Evolutionary conservation across 2,113 vertebrate species (phyloP).

Genomic region (Strix aluco): DNA sequence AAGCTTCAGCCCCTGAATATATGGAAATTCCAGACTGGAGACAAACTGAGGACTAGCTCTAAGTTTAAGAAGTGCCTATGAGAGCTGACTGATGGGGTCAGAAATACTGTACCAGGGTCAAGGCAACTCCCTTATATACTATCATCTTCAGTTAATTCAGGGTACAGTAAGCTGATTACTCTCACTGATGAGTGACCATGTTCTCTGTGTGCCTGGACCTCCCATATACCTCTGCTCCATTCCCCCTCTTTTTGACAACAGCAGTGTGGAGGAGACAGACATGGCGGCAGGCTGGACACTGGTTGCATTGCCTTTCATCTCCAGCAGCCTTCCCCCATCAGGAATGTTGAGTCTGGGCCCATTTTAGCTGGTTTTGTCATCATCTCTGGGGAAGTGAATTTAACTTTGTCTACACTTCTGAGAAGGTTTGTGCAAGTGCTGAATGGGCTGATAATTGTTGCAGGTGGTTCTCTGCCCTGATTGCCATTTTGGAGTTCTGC

Average conservation of each 20-base stretch:
- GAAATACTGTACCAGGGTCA: not conserved
- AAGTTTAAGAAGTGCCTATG: not conserved
- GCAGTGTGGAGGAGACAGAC: not conserved
- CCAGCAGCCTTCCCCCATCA: not conserved
- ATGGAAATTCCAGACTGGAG: not conserved
- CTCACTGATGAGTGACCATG: not conserved
- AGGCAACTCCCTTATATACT: not conserved
- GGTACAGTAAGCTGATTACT: not conserved
- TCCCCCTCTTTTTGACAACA: not conserved
- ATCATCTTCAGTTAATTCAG: not conserved
- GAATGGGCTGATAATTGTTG: not conserved
- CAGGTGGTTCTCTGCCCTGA: not conserved
- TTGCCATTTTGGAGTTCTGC: not conserved
- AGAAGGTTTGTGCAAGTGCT: not conserved
- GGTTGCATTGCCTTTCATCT: not conserved
- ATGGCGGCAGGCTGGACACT: not conserved
- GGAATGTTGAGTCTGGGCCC: not conserved
- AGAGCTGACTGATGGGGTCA: not conserved
- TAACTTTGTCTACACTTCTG: not conserved
- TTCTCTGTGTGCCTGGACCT: not conserved
- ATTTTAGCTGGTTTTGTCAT: not conserved
- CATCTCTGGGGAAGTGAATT: not conserved
- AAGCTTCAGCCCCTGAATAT: not conserved
- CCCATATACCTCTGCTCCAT: not conserved
- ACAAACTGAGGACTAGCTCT: not conserved